Base-by-base conservation (phyloP, 2,797 vertebrate genomes). In the Catostomus latipinnis region DNA sequence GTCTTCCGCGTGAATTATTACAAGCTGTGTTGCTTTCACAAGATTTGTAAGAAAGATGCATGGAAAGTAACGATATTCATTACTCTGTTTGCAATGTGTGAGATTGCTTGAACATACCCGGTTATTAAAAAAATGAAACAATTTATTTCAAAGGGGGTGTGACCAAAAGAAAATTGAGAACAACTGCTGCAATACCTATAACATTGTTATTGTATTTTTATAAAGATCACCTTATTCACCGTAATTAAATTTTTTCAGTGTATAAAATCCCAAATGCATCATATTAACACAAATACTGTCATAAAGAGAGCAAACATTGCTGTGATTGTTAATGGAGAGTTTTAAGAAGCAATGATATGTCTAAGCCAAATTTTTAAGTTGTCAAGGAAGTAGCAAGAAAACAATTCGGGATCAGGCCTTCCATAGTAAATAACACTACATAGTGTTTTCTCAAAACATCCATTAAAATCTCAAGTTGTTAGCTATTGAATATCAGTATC, bases 1-100 rank as follows among this genome's bases (percentile, higher is more conserved):
- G 16, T 50, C 48, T 68, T 68, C 66, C 0, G 6, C 6, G 65
- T 68, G 54, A 50, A 68, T 43, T 34, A 69, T 60, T n/a, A 61
- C 46, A 8, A 11, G 6, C 43, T 1, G 6, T 11, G 1, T 14
- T 13, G 70, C 43, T 71, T 14, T 58, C 43, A 46, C 34, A 2
- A 12, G 34, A 18, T 61, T 22, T 61, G 5, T 22, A 71, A 46
- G 3, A 53, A 66, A 11, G 66, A 12, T 18, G 14, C 52, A 65
- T 61, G 14, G 11, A 56, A 48, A 16, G 43, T 8, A 69, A 48
- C 11, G 8, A 22, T 66, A 58, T 68, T 60, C 66, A 18, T 68
- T 34, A 34, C 34, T 34, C 34, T 34, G 34, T 34, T 34, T 68
- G 16, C 49, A 68, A 43, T 65, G 46, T 65, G 12, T 65, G 43